Percentiles rank a stretch among this genome's conserved stretches.
Evolutionary conservation across 2,888 invertebrate species (phyloP).

Genomic region (Piscicola geometra): DNA sequence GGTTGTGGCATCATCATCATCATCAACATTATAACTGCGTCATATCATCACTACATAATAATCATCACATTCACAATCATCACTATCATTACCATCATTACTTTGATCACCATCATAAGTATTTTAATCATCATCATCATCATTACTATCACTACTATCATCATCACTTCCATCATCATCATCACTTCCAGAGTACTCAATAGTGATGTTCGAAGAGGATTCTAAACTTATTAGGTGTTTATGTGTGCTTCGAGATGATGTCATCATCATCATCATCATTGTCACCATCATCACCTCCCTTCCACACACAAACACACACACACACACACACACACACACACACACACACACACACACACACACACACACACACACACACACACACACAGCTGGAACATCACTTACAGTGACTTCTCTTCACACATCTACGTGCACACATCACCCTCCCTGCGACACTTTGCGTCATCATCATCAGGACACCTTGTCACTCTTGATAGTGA

Average conservation of each 20-base stretch:
- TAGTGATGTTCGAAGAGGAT: slow-evolving; percentile 85
- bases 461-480: slow-evolving; percentile 81
- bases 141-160: slow-evolving; percentile 8
- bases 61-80: too few species aligned
- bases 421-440: slow-evolving; percentile 64
- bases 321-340: background rate
- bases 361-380: background rate
- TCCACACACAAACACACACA: background rate
- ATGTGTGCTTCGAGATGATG: too few species aligned
- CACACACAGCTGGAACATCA: slow-evolving; percentile 79
- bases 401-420: slow-evolving; percentile 85
- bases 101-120: too few species aligned
- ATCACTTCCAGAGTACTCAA: slow-evolving; percentile 67
- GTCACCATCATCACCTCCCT: slow-evolving; percentile 20
- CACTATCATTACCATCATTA: too few species aligned
- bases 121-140: too few species aligned
- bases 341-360: background rate
- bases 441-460: slow-evolving; percentile 72
- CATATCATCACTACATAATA: too few species aligned
- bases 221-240: slow-evolving; percentile 64
- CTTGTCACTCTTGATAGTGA: slow-evolving; percentile 77
- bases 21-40: too few species aligned
- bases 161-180: too few species aligned
- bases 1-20: too few species aligned
- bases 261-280: too few species aligned